Evolutionary conservation across 2,113 vertebrate species (phyloP).

Genomic region (Corythoichthys haematopterus): DNA sequence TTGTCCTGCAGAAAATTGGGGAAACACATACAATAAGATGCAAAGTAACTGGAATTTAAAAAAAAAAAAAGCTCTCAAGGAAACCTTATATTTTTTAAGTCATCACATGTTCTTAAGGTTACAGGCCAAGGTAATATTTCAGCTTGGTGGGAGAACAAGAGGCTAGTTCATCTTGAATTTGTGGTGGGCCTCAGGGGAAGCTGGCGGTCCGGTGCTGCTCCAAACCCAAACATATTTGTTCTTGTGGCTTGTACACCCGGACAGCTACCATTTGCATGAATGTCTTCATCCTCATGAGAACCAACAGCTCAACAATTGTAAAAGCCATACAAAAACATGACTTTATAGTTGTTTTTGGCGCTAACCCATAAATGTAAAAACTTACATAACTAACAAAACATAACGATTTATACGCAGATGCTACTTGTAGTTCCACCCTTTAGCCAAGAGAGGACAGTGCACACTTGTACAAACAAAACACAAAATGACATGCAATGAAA

Average conservation of each 20-base stretch:
- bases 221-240: conserved; percentile 9
- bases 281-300: conserved; percentile 6
- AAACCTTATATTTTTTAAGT: no score
- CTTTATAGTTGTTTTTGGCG: neutral
- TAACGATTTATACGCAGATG: neutral
- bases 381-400: no score
- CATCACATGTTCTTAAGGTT: neutral
- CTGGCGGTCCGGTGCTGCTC: neutral
- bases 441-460: conserved; percentile 49
- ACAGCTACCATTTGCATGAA: neutral
- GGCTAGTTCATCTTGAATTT: conserved; percentile 1
- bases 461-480: conserved; percentile 5
- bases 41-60: neutral
- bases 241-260: conserved; percentile 1
- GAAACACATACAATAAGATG: conserved; percentile 36
- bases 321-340: neutral
- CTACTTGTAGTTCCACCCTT: conserved; percentile 9
- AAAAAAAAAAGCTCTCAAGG: no score
- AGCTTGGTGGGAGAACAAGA: neutral
- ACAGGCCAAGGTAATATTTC: neutral
- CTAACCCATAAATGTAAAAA: neutral
- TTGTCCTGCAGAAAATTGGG: conserved; percentile 84
- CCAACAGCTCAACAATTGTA: neutral
- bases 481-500: neutral
- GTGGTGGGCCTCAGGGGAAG: conserved; percentile 4